Evolutionary conservation across 2,888 invertebrate species (phyloP).

Genomic region (Galerucella nymphaeae): DNA sequence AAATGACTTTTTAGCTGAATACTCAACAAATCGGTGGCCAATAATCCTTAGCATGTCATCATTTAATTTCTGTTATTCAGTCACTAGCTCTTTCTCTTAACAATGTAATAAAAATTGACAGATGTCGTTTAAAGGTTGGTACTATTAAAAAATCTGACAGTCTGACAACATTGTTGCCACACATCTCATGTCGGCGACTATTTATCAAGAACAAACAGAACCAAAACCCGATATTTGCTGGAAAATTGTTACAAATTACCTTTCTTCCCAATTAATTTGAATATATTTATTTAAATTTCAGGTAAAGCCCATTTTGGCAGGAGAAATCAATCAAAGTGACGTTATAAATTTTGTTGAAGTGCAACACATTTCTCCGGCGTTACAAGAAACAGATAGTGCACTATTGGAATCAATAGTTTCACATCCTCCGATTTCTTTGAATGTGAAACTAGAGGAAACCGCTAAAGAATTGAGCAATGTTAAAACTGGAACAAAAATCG

Average conservation of each 20-base stretch:
- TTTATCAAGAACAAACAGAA: too few relatives aligned
- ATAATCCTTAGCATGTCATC: too few relatives aligned
- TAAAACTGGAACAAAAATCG: conserved; percentile 63
- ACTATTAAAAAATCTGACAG: too few relatives aligned
- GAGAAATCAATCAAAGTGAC: conserved; percentile 3
- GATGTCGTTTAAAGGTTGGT: too few relatives aligned
- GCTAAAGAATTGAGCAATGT: conserved; percentile 59
- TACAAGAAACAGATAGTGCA: conserved; percentile 62
- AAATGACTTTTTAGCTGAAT: too few relatives aligned
- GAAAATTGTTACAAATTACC: not conserved
- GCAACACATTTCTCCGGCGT: conserved; percentile 58
- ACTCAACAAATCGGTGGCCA: too few relatives aligned
- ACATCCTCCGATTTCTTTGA: conserved; percentile 49
- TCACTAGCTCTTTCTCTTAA: too few relatives aligned
- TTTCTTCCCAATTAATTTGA: not conserved
- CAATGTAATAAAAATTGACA: too few relatives aligned
- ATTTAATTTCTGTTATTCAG: too few relatives aligned
- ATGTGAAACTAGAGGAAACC: conserved; percentile 58
- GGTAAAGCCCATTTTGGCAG: conserved; percentile 19
- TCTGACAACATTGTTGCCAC: too few relatives aligned
- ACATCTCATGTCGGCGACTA: too few relatives aligned
- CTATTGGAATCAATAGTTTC: conserved; percentile 60
- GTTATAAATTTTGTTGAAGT: conserved; percentile 45
- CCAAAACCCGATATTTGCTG: too few relatives aligned
- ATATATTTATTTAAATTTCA: conserved; percentile 4